phyloP scores from a whole-genome alignment of 1,140 invertebrate species.

The Caenorhabditis latens region DNA sequence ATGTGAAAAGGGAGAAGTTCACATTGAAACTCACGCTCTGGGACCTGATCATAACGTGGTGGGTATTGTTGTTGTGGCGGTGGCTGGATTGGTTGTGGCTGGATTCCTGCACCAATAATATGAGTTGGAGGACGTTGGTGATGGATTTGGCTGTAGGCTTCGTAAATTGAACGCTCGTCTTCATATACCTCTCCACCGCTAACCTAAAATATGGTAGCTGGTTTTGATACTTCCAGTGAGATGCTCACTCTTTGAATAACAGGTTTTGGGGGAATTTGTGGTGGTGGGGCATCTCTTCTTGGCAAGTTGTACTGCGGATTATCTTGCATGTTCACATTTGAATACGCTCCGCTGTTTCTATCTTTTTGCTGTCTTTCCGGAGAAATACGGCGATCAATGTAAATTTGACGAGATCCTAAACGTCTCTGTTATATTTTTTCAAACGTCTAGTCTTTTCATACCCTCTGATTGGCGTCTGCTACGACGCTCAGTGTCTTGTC shows the following conservation, averaged over 20 bases:
- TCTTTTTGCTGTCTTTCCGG: slow-evolving; percentile 31
- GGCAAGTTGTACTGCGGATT: neutral
- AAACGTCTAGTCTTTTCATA: neutral
- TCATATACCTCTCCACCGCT: slow-evolving; percentile 18
- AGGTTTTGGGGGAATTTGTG: neutral
- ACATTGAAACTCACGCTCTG: neutral
- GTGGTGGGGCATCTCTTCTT: slow-evolving; percentile 12
- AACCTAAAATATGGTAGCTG: neutral
- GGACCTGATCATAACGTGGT: slow-evolving; percentile 35
- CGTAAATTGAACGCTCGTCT: slow-evolving; percentile 16
- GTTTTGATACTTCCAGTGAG: neutral
- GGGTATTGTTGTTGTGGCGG: slow-evolving; percentile 31
- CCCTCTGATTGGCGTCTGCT: slow-evolving; percentile 17
- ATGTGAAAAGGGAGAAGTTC: neutral
- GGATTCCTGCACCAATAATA: neutral
- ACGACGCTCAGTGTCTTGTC: slow-evolving; percentile 5
- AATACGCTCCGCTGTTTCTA: neutral
- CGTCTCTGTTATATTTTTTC: neutral
- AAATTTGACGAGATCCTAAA: slow-evolving; percentile 21
- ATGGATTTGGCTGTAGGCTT: slow-evolving; percentile 36
- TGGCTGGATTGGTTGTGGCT: neutral
- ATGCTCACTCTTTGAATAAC: neutral
- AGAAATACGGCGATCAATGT: slow-evolving; percentile 37
- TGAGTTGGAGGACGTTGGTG: slow-evolving; percentile 33
- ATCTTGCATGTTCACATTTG: slow-evolving; percentile 22